Conservation (phyloP, 2,888 invertebrate species). For the Cheilosia variabilis region DNA sequence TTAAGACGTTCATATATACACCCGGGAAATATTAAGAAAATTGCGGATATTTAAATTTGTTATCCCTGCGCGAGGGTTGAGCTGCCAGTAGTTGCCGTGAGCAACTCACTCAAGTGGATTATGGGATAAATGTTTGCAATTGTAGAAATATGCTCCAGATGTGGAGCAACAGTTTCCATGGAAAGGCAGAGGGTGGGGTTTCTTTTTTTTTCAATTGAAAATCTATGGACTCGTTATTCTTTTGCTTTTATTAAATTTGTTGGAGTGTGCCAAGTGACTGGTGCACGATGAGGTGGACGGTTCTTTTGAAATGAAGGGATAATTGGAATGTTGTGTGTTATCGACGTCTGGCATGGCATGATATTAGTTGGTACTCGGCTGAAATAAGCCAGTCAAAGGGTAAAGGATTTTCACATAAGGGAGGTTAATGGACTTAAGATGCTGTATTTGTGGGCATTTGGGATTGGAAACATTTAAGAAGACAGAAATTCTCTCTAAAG, state of each 20-base stretch:
- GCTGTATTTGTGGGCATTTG: too few species aligned
- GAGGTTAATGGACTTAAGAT: too few species aligned
- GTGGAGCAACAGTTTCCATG: not conserved
- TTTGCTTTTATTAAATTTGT: slow-evolving; percentile 22
- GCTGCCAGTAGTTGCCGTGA: not conserved
- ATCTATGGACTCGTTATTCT: not conserved
- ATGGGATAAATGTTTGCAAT: slow-evolving; percentile 38
- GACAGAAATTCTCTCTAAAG: too few species aligned
- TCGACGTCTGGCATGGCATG: not conserved
- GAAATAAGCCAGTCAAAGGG: too few species aligned
- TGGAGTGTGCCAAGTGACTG: not conserved
- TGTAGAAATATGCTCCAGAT: slow-evolving; percentile 18
- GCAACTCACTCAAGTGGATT: slow-evolving; percentile 25
- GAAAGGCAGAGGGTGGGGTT: not conserved
- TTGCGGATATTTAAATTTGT: slow-evolving; percentile 69
- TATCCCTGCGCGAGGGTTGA: slow-evolving; percentile 23
- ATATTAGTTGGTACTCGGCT: too few species aligned
- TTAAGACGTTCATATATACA: slow-evolving; percentile 24
- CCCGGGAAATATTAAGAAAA: slow-evolving; percentile 54
- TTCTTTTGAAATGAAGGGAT: not conserved
- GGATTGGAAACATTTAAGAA: too few species aligned
- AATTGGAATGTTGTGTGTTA: slow-evolving; percentile 4
- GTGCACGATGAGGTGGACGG: too few species aligned
- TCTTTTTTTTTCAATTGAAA: not conserved
- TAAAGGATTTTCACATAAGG: too few species aligned